These are phyloP conservation scores for Argyresthia albistria DNA, from an alignment of 2,888 invertebrate genomes.

Conservation along the genomic window DNA sequence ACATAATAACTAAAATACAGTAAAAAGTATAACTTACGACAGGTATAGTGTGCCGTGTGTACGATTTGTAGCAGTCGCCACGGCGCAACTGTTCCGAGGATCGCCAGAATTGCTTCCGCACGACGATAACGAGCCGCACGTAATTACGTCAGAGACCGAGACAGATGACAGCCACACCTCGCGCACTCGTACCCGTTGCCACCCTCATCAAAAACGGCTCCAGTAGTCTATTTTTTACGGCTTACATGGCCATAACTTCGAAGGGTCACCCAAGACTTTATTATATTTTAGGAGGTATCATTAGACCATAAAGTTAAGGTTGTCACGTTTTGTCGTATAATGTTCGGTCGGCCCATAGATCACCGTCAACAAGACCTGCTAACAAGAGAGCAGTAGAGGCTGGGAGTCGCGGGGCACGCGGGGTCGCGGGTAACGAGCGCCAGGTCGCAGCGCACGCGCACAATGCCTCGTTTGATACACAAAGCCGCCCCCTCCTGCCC, in stretches of 20 bases:
- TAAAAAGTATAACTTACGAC: no score
- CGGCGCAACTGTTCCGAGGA: constrained; percentile 43
- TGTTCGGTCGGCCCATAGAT: no score
- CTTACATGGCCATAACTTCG: no score
- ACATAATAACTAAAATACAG: no score
- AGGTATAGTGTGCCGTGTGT: no score
- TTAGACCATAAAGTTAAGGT: neutral
- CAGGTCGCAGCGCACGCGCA: constrained; percentile 40
- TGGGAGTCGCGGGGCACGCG: constrained; percentile 23
- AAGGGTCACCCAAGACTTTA: no score
- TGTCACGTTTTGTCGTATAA: neutral
- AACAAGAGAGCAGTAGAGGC: constrained; percentile 21
- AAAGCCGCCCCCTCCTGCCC: constrained; percentile 64
- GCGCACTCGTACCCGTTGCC: neutral
- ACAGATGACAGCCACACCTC: constrained; percentile 10
- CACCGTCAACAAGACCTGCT: constrained; percentile 9
- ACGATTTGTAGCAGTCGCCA: constrained; percentile 44
- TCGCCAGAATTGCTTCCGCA: constrained; percentile 30
- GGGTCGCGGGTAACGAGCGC: constrained; percentile 38
- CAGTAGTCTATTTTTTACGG: neutral
- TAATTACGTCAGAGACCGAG: constrained; percentile 23
- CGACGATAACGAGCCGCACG: constrained; percentile 24
- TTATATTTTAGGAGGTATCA: no score
- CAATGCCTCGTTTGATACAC: constrained; percentile 65
- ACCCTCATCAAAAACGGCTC: constrained; percentile 6